A percentile compares a stretch with the other conserved stretches of the same genome.
Conservation (phyloP, 2,797 vertebrate species). For the Trachops cirrhosus region DNA sequence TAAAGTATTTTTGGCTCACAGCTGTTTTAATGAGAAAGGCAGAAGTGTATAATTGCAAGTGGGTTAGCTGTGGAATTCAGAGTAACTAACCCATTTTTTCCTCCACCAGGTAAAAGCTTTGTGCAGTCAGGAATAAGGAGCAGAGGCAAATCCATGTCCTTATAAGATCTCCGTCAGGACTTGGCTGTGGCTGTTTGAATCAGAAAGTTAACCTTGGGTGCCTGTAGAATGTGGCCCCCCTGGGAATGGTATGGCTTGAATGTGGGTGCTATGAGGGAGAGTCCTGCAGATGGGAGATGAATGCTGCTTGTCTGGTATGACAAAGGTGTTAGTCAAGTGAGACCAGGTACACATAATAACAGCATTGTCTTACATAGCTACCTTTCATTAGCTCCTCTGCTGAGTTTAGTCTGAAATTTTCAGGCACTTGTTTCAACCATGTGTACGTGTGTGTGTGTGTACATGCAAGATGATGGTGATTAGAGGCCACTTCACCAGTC, state of each 20-base stretch:
- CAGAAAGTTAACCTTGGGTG: not conserved
- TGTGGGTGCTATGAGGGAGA: not conserved
- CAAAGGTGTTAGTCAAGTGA: not conserved
- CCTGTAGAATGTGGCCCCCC: not conserved
- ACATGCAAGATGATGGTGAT: not conserved
- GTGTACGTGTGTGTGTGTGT: too few relatives aligned
- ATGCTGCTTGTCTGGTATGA: not conserved
- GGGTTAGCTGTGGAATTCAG: constrained; percentile 40
- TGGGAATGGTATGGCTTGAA: not conserved
- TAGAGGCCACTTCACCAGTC: not conserved
- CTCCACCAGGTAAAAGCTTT: not conserved
- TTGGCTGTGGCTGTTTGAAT: not conserved
- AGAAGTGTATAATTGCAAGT: constrained; percentile 25
- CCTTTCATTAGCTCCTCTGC: not conserved
- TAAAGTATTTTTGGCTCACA: constrained; percentile 51
- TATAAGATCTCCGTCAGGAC: not conserved
- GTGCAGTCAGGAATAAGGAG: not conserved
- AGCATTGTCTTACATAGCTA: not conserved
- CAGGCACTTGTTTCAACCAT: not conserved
- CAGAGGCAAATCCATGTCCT: not conserved
- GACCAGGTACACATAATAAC: not conserved
- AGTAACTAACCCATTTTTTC: not conserved
- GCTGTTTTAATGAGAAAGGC: constrained; percentile 54
- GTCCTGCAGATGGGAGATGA: not conserved
- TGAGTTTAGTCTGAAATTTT: not conserved